phyloP scores from a whole-genome alignment of 2,797 vertebrate species.

The Myioborus miniatus region DNA sequence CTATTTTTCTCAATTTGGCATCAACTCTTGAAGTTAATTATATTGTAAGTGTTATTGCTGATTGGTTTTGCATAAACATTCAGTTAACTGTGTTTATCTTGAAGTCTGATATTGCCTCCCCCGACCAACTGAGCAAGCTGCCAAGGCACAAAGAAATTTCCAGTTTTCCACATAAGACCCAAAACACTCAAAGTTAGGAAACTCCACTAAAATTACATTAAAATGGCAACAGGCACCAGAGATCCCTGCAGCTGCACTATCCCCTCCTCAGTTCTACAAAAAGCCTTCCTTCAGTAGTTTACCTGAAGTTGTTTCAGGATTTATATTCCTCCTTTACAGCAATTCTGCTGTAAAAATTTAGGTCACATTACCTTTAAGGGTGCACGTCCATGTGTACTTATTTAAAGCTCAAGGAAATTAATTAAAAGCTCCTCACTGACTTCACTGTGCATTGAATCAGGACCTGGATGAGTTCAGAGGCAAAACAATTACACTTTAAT shows the following conservation, averaged over 20 bases:
- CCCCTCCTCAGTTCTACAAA: background rate
- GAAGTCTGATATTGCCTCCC: background rate
- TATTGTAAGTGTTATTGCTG: slow-evolving; percentile 6
- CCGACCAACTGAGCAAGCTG: background rate
- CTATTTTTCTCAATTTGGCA: slow-evolving; percentile 45
- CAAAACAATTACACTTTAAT: slow-evolving; percentile 63
- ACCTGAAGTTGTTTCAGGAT: background rate
- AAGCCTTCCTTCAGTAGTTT: background rate
- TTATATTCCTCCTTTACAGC: background rate
- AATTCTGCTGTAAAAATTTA: slow-evolving; percentile 15
- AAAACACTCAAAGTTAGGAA: background rate
- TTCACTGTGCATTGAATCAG: slow-evolving; percentile 38
- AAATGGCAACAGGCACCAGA: background rate
- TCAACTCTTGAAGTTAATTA: background rate
- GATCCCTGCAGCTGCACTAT: background rate
- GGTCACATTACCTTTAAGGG: slow-evolving; percentile 39
- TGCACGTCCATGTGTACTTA: background rate
- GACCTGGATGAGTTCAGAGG: slow-evolving; percentile 30
- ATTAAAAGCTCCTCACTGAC: slow-evolving; percentile 62
- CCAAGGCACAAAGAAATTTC: background rate
- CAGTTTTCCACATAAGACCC: background rate
- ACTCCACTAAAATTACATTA: background rate
- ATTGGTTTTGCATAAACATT: slow-evolving; percentile 17
- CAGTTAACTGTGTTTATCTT: background rate
- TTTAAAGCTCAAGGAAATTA: slow-evolving; percentile 60